Conservation (phyloP, 2,888 invertebrate species). For the Lamellibrachia columna region DNA sequence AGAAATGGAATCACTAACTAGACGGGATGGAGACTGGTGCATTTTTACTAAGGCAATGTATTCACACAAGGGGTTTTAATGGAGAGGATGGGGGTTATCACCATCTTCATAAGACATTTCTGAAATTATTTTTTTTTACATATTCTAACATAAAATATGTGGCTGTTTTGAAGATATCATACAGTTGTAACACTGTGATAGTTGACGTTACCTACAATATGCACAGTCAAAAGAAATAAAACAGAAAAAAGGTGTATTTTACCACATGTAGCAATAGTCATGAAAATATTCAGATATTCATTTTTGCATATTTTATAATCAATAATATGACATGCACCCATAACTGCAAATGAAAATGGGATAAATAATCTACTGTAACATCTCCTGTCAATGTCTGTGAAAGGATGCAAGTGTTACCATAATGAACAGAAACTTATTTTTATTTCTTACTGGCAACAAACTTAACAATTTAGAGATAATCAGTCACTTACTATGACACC, state of each 20-base stretch:
- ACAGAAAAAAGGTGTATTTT: not conserved
- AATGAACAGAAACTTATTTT: not conserved
- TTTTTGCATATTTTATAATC: not conserved
- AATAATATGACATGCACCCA: not conserved
- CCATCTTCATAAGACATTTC: not conserved
- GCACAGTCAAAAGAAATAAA: not conserved
- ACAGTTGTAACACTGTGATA: not conserved
- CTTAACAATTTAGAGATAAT: not conserved
- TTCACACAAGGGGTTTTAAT: not conserved
- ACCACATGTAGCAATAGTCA: not conserved
- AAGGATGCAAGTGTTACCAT: not conserved
- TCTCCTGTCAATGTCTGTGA: not conserved
- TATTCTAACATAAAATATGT: not conserved
- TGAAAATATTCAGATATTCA: not conserved
- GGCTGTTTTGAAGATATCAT: not conserved
- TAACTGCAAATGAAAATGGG: not conserved
- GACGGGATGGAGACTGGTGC: not conserved
- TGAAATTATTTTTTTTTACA: not conserved
- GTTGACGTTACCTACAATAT: not conserved
- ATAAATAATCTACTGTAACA: not conserved
- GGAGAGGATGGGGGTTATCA: not conserved
- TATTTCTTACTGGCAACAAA: not conserved
- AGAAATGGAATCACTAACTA: too few species aligned
- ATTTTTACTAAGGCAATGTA: not conserved
- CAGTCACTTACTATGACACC: conserved; percentile 55